phyloP scores from a whole-genome alignment of 2,797 vertebrate species.

The Characodon lateralis region DNA sequence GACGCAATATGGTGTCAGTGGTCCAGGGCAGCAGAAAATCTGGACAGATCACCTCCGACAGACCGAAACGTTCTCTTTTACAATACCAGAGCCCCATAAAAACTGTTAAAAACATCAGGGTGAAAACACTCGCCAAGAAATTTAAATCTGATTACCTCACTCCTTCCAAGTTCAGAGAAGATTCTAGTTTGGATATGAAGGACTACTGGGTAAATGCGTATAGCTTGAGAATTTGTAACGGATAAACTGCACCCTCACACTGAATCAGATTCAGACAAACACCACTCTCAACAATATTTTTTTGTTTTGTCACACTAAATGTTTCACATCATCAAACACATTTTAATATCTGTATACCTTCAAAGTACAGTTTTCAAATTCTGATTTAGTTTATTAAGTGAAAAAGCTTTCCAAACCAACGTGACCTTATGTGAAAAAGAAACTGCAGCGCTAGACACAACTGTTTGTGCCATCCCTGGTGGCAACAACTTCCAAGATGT shows the following conservation, averaged over 20 bases:
- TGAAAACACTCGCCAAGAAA: conserved; percentile 31
- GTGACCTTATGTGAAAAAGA: background rate
- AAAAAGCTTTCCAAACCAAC: background rate
- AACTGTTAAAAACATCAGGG: conserved; percentile 5
- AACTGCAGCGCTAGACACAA: background rate
- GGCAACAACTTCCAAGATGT: too few species aligned
- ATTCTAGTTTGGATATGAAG: conserved; percentile 16
- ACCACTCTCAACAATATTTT: conserved; percentile 59
- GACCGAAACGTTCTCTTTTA: conserved; percentile 10
- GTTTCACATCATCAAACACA: too few species aligned
- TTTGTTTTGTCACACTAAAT: too few species aligned
- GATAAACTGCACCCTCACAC: conserved; percentile 38
- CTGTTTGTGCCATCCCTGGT: background rate
- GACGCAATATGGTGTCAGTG: background rate
- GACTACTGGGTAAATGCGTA: conserved; percentile 13
- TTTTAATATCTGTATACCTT: too few species aligned
- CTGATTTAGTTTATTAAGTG: background rate
- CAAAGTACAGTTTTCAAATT: background rate
- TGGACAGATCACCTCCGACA: conserved; percentile 12
- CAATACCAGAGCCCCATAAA: conserved; percentile 8
- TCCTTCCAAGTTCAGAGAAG: conserved; percentile 8
- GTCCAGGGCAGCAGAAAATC: conserved; percentile 8
- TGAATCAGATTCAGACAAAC: conserved; percentile 66
- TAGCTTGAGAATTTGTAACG: conserved; percentile 42
- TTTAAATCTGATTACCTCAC: conserved; percentile 14